phyloP scores from a whole-genome alignment of 2,797 vertebrate genomes.

The Sebastes nivosus region DNA sequence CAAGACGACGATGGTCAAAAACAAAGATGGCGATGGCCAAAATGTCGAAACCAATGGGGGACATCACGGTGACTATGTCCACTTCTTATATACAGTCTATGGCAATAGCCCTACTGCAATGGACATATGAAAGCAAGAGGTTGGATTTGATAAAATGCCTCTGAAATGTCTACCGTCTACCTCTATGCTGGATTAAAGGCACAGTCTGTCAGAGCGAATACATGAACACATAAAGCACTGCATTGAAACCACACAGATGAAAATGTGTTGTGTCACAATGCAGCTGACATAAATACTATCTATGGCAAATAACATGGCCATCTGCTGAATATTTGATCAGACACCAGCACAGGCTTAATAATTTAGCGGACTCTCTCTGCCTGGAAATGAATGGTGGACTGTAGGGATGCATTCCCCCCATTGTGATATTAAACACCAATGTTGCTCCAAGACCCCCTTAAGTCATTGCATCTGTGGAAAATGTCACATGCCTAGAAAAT shows the following conservation, averaged over 20 bases:
- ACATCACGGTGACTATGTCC: neutral
- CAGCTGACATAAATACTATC: constrained; percentile 42
- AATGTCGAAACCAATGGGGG: no score
- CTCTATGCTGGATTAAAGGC: neutral
- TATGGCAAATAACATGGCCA: constrained; percentile 37
- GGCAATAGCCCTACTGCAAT: neutral
- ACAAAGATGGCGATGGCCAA: no score
- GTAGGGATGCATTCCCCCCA: neutral
- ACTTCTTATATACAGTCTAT: neutral
- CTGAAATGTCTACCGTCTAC: neutral
- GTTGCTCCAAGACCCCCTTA: neutral
- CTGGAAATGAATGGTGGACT: neutral
- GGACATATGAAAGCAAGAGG: neutral
- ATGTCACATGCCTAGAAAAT: constrained; percentile 25
- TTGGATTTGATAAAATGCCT: neutral
- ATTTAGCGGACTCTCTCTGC: constrained; percentile 46
- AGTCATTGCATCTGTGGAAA: neutral
- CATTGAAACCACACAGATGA: neutral
- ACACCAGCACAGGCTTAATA: constrained; percentile 46
- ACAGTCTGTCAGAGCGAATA: neutral
- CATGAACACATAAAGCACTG: neutral
- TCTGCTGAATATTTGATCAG: constrained; percentile 65
- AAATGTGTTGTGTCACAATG: neutral
- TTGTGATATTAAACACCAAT: neutral
- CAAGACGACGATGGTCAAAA: neutral